Conservation (phyloP, 1,140 invertebrate species). For the Ostrea denselamellosa region DNA sequence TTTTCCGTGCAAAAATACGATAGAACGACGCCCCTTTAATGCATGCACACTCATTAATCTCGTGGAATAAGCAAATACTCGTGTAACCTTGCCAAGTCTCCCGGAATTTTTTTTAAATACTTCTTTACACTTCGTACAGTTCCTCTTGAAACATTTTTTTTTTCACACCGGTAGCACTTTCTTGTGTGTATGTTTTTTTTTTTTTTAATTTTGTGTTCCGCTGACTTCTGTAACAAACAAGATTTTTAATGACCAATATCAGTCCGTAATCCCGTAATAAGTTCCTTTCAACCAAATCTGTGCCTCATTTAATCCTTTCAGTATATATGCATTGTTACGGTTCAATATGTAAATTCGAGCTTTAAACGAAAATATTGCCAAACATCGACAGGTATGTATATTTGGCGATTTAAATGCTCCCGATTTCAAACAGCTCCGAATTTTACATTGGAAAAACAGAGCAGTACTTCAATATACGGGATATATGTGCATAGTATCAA, state of each 20-base stretch:
- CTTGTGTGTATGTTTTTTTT: no score
- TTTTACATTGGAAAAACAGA: not conserved
- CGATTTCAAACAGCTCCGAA: not conserved
- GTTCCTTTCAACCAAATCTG: conserved; percentile 27
- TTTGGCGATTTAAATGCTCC: conserved; percentile 3
- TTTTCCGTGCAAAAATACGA: conserved; percentile 7
- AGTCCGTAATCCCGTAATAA: conserved; percentile 12
- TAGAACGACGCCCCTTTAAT: conserved; percentile 29
- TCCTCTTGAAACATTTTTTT: not conserved
- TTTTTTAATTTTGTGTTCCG: not conserved
- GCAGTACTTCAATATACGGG: no score
- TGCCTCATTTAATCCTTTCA: conserved; percentile 25
- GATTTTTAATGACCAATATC: conserved; percentile 13
- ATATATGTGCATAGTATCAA: not conserved
- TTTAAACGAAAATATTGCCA: conserved; percentile 21
- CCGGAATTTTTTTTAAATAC: not conserved
- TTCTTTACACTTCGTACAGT: not conserved
- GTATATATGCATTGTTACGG: conserved; percentile 38
- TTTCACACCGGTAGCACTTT: not conserved
- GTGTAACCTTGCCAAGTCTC: not conserved
- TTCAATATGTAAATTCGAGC: not conserved
- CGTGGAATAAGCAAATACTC: not conserved
- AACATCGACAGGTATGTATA: conserved; percentile 1
- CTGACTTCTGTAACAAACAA: not conserved
- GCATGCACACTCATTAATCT: conserved; percentile 22